Base-by-base conservation (phyloP, 2,888 invertebrate species). In the Epirrita christyi region DNA sequence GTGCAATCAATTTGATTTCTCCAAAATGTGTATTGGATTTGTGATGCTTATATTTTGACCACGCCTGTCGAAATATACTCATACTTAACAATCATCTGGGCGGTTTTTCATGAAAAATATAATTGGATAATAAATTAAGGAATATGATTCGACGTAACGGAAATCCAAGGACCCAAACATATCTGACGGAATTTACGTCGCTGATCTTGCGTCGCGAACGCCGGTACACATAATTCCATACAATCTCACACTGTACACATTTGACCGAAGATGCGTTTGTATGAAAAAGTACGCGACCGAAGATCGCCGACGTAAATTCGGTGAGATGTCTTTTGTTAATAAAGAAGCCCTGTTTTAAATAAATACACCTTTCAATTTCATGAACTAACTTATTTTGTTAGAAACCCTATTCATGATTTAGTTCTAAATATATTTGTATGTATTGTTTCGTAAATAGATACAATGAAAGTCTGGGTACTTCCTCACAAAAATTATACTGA, bases 31-130 rank as follows among this genome's bases (percentile, higher is more conserved):
- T n/a, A 21, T 42, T 32, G 27, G 10, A 9, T 28, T 54, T 47
- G 46, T 47, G 46, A 56, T 55, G 38, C 13, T 29, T 41, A 36
- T n/a, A 38, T 21, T 37, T 43, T 2, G 27, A 29, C 2, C 14
- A 37, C 27, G 27, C 8, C 28, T 38, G 3, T 50, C 27, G 10
- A 43, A 43, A 36, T 45, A 45, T 34, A 45, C 34, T 45, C 21
- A 21, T 21, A 21, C 15, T 6, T 15, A 45, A 29, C 28, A 32
- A 32, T 32, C 7, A 7, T 9, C 4, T 21, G 21, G 21, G 21
- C 21, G 21, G 21, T 21, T 21, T 32, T 32, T 32, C 7, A 32
- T 32, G 32, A 2, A 32, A 32, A 32, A 7, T 5, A 7, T 32
- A 32, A 32, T 29, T 29, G 8, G 6, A 9, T 32, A 7, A 32